Base-by-base conservation (phyloP, 1,140 invertebrate species). In the Reticulitermes speratus region DNA sequence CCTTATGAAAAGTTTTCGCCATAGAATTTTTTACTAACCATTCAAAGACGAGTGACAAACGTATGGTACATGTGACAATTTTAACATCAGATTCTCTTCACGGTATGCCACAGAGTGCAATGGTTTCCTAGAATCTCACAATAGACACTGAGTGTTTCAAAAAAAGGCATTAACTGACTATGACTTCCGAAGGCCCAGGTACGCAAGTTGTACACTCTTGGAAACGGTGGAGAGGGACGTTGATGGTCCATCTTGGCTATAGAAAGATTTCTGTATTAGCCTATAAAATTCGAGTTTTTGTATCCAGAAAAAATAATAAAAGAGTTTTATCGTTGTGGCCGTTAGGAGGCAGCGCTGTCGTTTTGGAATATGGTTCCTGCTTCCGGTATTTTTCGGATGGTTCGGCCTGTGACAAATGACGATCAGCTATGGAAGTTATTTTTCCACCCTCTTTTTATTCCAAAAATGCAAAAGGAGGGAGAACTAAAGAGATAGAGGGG, bases 371-470 rank as follows among this genome's bases (percentile, higher is more conserved):
- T 87, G 83, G 48, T 87, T 55, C 81, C 82, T 87, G 55, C 38
- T 87, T 84, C 83, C 83, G 86, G 86, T 82, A 81, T 82, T 87
- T 82, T 87, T 87, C 85, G 85, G 85, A 85, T 85, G 65, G 85
- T 85, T 85, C 55, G 85, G 85, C 38, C 75, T 14, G 55, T 85
- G 85, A 85, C 85, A 85, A 85, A 85, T 59, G 85, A 81, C 85
- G 85, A 85, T 85, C 85, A 59, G 44, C 38, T 44, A 65, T 52
- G 25, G 85, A 48, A 69, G 85, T 69, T 85, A 65, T 59, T 59
- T 85, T 69, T 84, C 83, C 65, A 30, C 14, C 65, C 65, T 75
- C 14, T 75, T 75, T 25, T 75, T 75, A 75, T 30, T 75, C 65
- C n/a, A 75, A 75, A 75, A 14, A 30, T 75, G 65, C 25, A 30